These are phyloP conservation scores for Amorpha juglandis DNA, from an alignment of 2,888 invertebrate species.

Conservation along the genomic window DNA sequence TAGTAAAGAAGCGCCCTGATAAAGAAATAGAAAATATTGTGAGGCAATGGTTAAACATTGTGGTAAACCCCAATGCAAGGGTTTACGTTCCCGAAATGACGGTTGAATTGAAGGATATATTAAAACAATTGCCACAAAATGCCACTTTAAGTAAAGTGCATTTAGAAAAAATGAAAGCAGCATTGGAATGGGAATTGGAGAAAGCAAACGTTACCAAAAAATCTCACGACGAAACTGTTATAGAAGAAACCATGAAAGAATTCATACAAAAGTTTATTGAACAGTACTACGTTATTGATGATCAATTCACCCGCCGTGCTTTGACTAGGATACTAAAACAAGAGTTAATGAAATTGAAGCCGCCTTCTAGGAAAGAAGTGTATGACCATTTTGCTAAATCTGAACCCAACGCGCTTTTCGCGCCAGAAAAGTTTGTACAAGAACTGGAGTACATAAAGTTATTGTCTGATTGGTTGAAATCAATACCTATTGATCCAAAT, in stretches of 20 bases:
- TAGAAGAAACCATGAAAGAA: constrained; percentile 53
- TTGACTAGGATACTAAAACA: constrained; percentile 54
- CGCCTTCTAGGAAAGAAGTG: constrained; percentile 47
- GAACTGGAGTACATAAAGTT: constrained; percentile 61
- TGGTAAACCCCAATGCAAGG: constrained; percentile 46
- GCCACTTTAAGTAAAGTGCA: constrained; percentile 42
- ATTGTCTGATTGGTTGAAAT: constrained; percentile 66
- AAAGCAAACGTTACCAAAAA: constrained; percentile 25
- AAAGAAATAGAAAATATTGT: constrained; percentile 47
- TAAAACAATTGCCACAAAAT: constrained; percentile 51
- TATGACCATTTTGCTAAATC: constrained; percentile 45
- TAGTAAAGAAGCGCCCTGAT: constrained; percentile 43
- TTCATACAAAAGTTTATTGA: constrained; percentile 58
- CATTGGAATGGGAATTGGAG: constrained; percentile 27
- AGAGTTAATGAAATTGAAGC: constrained; percentile 53
- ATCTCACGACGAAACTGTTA: constrained; percentile 14
- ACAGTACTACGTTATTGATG: constrained; percentile 54
- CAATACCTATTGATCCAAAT: constrained; percentile 49
- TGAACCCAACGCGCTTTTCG: constrained; percentile 38
- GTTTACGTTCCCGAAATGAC: constrained; percentile 45
- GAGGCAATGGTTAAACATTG: constrained; percentile 47
- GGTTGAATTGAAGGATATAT: constrained; percentile 46
- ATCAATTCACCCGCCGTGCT: constrained; percentile 52
- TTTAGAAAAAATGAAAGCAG: constrained; percentile 34
- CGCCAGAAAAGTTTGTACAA: constrained; percentile 44